Evolutionary conservation across 2,113 vertebrate genomes (phyloP), one percentile per base, ranked within the genome.

Genomic region (Spheniscus mendiculus): DNA sequence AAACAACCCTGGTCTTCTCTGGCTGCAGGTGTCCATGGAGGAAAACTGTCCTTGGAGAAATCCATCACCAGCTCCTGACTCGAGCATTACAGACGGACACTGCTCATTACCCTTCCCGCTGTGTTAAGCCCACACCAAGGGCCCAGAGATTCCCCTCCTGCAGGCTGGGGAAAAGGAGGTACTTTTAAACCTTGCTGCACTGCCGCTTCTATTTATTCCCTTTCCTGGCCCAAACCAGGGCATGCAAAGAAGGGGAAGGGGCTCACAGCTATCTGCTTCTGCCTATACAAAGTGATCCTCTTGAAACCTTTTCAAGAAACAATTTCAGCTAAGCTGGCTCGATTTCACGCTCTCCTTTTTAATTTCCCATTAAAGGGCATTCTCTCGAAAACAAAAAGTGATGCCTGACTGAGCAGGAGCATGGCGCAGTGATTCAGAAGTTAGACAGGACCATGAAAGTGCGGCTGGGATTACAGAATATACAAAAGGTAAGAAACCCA

Each of bases 401-500:
- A 87, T 34, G 77, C 89, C 52, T 89, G 66, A 63, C 17, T 65
- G 70, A 92, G 77, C 89, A 88, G 63, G n/a, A 73, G 52, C 47
- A 58, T 0, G 0, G 76, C 1, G 0, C 47, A 38, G 61, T 0
- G 6, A 85, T 91, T 91, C 78, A 87, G 29, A 69, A 87, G 58
- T 62, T 25, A 65, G 29, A 12, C 83, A 80, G 72, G n/a, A 15
- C n/a, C 0, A 4, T 56, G 87, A 79, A 78, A 92, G 66, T 25
- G 26, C 0, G 3, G 32, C 81, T 89, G 45, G 65, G 70, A 92
- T 95, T 94, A 72, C 52, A 91, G 85, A 49, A 32, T 10, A 72
- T 6, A 87, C 90, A 95, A 96, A 85, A 65, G 66, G 27, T 29
- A 30, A 83, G 94, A 96, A 97, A 96, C 77, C 91, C 81, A 3